A percentile compares a stretch with the other conserved stretches of the same genome.
Conservation (phyloP, 2,797 vertebrate genomes). For the Enteromius argenteus region DNA sequence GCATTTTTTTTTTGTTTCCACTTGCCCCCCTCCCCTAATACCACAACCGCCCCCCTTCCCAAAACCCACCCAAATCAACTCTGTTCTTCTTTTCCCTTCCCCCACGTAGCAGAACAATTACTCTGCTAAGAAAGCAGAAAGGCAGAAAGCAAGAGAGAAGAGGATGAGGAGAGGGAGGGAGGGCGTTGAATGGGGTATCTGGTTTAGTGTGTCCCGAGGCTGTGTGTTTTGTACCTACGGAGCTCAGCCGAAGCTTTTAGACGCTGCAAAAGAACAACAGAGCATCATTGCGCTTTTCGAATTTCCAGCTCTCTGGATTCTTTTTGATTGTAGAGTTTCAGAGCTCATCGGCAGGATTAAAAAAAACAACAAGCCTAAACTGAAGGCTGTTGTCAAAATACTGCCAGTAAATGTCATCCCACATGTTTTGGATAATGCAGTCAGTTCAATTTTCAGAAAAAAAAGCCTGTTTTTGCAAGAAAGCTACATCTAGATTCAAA, state of each 20-base stretch:
- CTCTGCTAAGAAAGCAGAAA: constrained; percentile 68
- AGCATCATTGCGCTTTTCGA: constrained; percentile 46
- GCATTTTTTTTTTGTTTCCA: constrained; percentile 67
- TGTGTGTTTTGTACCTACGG: constrained; percentile 58
- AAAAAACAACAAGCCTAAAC: constrained; percentile 8
- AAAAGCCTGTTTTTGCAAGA: constrained; percentile 16
- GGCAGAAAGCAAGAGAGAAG: constrained; percentile 57
- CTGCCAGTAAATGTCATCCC: neutral
- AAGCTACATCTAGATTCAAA: constrained; percentile 7
- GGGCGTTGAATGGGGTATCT: constrained; percentile 59
- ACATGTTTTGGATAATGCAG: neutral
- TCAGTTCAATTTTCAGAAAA: neutral
- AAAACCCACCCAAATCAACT: constrained; percentile 69
- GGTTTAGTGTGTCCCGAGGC: constrained; percentile 61
- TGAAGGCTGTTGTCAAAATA: constrained; percentile 14
- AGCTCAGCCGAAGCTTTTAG: constrained; percentile 52
- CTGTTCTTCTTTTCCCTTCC: constrained; percentile 62
- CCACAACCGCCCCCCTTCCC: constrained; percentile 59
- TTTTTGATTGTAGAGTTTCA: neutral
- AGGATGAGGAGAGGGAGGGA: constrained; percentile 59
- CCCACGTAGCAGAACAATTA: constrained; percentile 73
- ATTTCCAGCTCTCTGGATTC: neutral
- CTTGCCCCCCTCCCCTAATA: constrained; percentile 67
- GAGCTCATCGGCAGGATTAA: neutral
- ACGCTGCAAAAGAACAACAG: constrained; percentile 59